These are phyloP conservation scores for Anniella stebbinsi DNA, from an alignment of 2,797 vertebrate species.

Conservation along the genomic window DNA sequence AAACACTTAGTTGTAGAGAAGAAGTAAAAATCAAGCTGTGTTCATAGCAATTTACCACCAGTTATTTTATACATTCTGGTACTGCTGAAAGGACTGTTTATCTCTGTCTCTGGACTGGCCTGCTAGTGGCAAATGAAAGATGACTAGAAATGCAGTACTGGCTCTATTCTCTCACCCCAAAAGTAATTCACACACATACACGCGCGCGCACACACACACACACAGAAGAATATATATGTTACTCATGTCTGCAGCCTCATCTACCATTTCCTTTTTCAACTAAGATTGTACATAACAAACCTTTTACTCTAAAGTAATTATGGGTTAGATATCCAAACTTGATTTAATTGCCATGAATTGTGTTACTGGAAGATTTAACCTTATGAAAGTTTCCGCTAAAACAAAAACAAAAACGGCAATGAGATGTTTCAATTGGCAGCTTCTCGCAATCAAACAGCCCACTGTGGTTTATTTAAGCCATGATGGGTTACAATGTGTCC, in stretches of 20 bases:
- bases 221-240: no score
- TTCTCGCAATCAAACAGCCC: no score
- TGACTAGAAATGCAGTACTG: background rate
- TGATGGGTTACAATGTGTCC: no score
- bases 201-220: no score
- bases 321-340: background rate
- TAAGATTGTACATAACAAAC: background rate
- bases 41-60: constrained; percentile 18
- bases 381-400: background rate
- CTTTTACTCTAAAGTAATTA: background rate
- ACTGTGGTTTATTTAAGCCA: no score
- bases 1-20: constrained; percentile 32
- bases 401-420: background rate
- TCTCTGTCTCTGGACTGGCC: background rate
- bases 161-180: background rate
- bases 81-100: constrained; percentile 12
- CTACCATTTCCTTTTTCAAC: background rate
- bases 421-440: background rate
- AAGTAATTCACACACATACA: background rate
- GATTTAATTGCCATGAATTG: background rate
- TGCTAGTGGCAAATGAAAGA: constrained; percentile 11
- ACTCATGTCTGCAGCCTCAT: background rate
- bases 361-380: background rate
- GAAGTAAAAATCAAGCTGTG: constrained; percentile 21
- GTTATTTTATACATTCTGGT: constrained; percentile 25